Evolutionary conservation across 2,113 vertebrate genomes (phyloP).

Genomic region (Anas platyrhynchos): DNA sequence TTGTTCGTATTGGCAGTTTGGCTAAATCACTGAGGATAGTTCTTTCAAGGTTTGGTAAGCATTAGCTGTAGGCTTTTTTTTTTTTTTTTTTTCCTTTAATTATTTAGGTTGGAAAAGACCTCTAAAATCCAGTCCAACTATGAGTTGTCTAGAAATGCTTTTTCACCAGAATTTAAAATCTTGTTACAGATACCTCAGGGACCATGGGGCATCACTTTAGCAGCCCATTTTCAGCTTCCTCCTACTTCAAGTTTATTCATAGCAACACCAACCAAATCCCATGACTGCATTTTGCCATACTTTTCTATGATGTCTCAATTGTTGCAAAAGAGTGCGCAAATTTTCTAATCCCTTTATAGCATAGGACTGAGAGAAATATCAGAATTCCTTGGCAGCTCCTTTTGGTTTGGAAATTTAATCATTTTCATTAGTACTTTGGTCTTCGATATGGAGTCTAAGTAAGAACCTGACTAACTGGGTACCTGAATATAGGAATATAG

Average conservation of each 20-base stretch:
- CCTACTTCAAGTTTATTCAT: not conserved
- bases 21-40: not conserved
- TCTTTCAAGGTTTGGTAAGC: not conserved
- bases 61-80: not conserved
- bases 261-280: not conserved
- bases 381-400: not conserved
- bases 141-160: not conserved
- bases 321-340: not conserved
- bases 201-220: not conserved
- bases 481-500: not conserved
- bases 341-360: not conserved
- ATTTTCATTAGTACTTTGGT: not conserved
- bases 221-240: not conserved
- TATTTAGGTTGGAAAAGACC: no score
- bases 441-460: not conserved
- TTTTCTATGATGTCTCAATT: not conserved
- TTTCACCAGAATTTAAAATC: not conserved
- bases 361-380: not conserved
- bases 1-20: not conserved
- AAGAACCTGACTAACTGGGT: not conserved
- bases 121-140: not conserved
- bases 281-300: not conserved
- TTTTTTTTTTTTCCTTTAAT: no score
- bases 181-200: not conserved
- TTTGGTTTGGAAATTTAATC: not conserved